Evolutionary conservation across 1,140 invertebrate genomes (phyloP), one percentile per base, ranked within the genome.

Genomic region (Tribolium madens): DNA sequence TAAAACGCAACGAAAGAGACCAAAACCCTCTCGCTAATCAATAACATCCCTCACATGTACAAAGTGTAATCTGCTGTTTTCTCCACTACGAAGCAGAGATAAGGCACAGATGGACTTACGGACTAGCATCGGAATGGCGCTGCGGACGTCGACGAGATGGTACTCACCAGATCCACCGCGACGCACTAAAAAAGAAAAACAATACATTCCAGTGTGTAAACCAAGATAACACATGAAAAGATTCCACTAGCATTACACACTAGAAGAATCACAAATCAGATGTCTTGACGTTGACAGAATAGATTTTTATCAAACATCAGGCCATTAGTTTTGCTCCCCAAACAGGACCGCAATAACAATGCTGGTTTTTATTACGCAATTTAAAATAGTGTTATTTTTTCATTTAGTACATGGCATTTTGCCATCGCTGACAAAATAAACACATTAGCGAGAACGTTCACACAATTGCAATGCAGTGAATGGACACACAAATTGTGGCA

Each of bases 121-220:
- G 31, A 42, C 26, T 46, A 33, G 21, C 60, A 31, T 36, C 64
- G 15, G 33, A 69, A 69, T 69, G 13, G 64, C 12, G 64, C 0
- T 69, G 64, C 3, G n/a, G 36, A 17, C 13, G 64, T n/a, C 10
- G 36, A 7, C n/a, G n/a, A 31, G 31, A n/a, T 26, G 12, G 47
- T 72, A 72, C 70, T 72, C 70, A 72, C 70, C 70, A 21, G 46
- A 48, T 72, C 70, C 70, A 31, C 21, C 26, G 21, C 70, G 70
- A 47, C 46, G 70, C 21, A 52, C 70, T 72, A 72, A 4, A 72
- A 72, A 72, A 72, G 15, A 42, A 71, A 72, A 69, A 69, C 36
- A 36, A 69, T 42, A 69, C 17, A 14, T 69, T 33, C 64, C 17
- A 69, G 64, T 36, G 7, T n/a, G 36, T 57, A 10, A n/a, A 10